Conservation (phyloP, 1,140 invertebrate genomes). For the Atta colombica region DNA sequence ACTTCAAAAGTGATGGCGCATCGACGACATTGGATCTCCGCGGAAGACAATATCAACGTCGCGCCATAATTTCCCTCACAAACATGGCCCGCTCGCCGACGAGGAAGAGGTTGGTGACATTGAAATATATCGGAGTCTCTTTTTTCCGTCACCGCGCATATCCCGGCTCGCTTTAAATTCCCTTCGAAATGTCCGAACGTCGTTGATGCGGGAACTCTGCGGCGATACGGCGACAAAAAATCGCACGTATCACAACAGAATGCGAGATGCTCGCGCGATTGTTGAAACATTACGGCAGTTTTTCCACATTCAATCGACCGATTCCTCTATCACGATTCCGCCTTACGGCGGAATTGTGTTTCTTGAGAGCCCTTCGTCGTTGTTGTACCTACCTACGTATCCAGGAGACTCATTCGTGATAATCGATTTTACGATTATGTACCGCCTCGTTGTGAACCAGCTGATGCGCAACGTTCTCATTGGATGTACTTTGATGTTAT, state of each 20-base stretch:
- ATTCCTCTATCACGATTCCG: background rate
- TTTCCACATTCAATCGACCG: constrained; percentile 21
- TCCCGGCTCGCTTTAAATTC: constrained; percentile 61
- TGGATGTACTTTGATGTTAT: constrained; percentile 13
- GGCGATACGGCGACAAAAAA: constrained; percentile 30
- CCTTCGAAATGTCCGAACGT: constrained; percentile 44
- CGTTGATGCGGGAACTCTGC: background rate
- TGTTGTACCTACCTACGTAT: constrained; percentile 2
- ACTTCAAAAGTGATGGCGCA: constrained; percentile 43
- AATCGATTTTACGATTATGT: constrained; percentile 48
- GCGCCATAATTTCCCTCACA: constrained; percentile 39
- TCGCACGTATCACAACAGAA: background rate
- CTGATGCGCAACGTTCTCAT: background rate
- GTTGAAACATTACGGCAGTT: constrained; percentile 25
- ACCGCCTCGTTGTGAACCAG: background rate
- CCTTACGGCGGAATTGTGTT: constrained; percentile 19
- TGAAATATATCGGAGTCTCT: constrained; percentile 29
- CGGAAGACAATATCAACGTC: constrained; percentile 47
- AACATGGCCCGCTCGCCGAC: constrained; percentile 33
- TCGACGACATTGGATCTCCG: background rate
- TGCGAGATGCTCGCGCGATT: constrained; percentile 1
- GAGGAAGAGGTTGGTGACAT: constrained; percentile 49
- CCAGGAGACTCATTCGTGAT: constrained; percentile 26
- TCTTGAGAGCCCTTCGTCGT: background rate
- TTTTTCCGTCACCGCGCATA: background rate